A percentile compares a stretch with the other conserved stretches of the same genome.
Conservation (phyloP, 2,888 invertebrate species). For the Leuctra nigra region DNA sequence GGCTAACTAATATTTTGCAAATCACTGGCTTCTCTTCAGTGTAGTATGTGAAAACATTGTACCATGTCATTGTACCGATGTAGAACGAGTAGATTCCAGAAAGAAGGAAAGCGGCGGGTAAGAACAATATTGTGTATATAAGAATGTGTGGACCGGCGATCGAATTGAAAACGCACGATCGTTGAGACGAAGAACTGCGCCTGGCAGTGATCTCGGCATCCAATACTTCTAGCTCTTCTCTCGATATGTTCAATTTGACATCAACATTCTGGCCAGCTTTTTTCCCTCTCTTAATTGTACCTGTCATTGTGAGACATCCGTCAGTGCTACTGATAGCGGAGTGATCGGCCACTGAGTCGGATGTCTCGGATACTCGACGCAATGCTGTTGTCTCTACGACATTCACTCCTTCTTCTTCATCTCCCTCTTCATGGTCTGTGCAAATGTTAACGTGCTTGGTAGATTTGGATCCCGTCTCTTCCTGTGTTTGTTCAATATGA, state of each 20-base stretch:
- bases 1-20: conserved; percentile 57
- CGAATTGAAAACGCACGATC: conserved; percentile 48
- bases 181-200: conserved; percentile 35
- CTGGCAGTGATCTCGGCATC: conserved; percentile 56
- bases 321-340: conserved; percentile 50
- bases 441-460: conserved; percentile 59
- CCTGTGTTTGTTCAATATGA: too few species aligned
- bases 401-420: conserved; percentile 37
- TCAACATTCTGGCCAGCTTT: conserved; percentile 66
- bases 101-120: conserved; percentile 57
- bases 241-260: conserved; percentile 63
- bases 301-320: conserved; percentile 61
- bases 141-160: conserved; percentile 59
- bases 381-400: conserved; percentile 33
- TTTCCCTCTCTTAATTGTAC: conserved; percentile 64
- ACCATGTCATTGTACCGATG: conserved; percentile 69
- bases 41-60: conserved; percentile 63
- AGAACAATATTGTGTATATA: conserved; percentile 54
- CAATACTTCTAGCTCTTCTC: conserved; percentile 61
- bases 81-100: conserved; percentile 65
- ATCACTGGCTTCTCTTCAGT: conserved; percentile 58
- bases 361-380: conserved; percentile 42
- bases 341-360: conserved; percentile 47
- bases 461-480: too few species aligned
- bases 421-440: conserved; percentile 43